Percentiles rank a stretch among this genome's conserved stretches.
Conservation (phyloP, 2,113 vertebrate species). For the Lathamus discolor region DNA sequence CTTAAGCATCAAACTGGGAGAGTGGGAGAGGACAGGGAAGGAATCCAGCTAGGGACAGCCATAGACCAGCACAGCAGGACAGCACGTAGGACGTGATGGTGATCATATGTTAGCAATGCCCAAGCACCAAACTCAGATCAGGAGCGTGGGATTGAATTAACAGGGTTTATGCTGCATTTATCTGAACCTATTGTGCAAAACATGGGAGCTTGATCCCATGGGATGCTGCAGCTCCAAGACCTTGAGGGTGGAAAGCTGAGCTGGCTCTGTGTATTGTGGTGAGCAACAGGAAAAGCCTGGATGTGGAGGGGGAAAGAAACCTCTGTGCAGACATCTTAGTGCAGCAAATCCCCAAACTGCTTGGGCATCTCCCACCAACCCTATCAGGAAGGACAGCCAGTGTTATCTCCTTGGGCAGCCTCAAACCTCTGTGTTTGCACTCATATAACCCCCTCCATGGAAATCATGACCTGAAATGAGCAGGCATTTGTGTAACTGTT, state of each 20-base stretch:
- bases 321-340: background rate
- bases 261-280: background rate
- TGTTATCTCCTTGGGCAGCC: background rate
- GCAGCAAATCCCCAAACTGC: background rate
- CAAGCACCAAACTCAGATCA: background rate
- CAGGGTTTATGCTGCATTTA: background rate
- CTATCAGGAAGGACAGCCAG: fast-evolving
- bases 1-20: fast-evolving
- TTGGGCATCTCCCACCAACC: background rate
- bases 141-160: background rate
- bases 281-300: background rate
- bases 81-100: background rate
- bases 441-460: background rate
- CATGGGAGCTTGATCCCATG: background rate
- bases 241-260: background rate
- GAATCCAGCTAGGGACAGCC: background rate
- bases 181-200: background rate
- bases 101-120: fast-evolving
- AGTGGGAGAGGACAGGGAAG: background rate
- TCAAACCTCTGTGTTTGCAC: background rate
- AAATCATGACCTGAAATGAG: background rate
- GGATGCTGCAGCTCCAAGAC: background rate
- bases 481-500: background rate
- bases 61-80: background rate
- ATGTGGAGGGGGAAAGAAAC: background rate